Percentiles rank a stretch among this genome's conserved stretches.
phyloP scores from a whole-genome alignment of 2,888 invertebrate genomes.

The Hypsopygia costalis region DNA sequence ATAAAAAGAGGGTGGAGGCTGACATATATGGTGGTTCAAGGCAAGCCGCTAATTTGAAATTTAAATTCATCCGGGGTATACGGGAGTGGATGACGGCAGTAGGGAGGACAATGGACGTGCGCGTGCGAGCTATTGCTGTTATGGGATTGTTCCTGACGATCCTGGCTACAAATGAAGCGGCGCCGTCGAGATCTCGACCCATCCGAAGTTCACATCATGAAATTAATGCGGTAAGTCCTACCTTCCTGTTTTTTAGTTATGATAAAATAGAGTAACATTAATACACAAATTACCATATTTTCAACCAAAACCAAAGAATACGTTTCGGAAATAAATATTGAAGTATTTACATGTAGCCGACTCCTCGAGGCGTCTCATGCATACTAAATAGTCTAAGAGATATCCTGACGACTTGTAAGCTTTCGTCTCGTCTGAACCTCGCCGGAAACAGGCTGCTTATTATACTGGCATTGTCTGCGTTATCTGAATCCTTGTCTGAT shows the following conservation, averaged over 20 bases:
- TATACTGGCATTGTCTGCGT: conserved; percentile 58
- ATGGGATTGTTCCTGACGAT: conserved; percentile 53
- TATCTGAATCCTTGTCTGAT: conserved; percentile 54
- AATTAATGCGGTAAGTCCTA: conserved; percentile 55
- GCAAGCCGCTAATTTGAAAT: conserved; percentile 63
- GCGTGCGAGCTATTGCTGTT: conserved; percentile 46
- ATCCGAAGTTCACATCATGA: conserved; percentile 48
- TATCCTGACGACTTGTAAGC: conserved; percentile 54
- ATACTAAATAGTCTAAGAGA: conserved; percentile 58
- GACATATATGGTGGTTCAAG: conserved; percentile 56
- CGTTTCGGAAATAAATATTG: conserved; percentile 31
- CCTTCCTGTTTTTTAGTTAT: not conserved
- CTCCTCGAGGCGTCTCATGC: conserved; percentile 42
- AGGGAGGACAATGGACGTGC: conserved; percentile 61
- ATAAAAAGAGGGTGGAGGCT: conserved; percentile 51
- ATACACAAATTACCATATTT: conserved; percentile 16
- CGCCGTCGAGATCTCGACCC: conserved; percentile 45
- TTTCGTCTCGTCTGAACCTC: conserved; percentile 55
- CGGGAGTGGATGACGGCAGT: conserved; percentile 47
- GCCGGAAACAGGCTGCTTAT: conserved; percentile 63
- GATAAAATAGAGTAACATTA: not conserved
- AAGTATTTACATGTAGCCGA: conserved; percentile 42
- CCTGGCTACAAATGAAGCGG: conserved; percentile 52
- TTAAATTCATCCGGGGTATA: conserved; percentile 56
- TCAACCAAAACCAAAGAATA: conserved; percentile 19